phyloP scores from a whole-genome alignment of 2,113 vertebrate genomes.

The Atractosteus spatula region DNA sequence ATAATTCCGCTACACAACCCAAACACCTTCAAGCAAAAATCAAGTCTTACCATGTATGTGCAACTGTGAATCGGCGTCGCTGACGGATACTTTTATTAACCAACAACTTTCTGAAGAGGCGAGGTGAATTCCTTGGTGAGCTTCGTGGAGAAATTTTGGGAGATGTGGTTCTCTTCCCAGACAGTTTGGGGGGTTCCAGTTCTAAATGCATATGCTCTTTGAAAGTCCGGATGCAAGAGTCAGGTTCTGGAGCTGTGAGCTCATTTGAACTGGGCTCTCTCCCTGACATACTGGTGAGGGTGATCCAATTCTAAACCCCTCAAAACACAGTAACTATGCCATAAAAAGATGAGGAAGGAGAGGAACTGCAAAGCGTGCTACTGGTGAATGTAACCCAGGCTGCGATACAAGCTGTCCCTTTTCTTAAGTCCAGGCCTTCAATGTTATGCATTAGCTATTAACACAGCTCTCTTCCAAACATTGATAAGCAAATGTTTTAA shows the following conservation, averaged over 20 bases:
- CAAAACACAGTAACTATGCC: constrained; percentile 5
- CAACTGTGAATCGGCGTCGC: constrained; percentile 93
- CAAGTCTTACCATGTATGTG: constrained; percentile 90
- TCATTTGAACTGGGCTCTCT: constrained; percentile 73
- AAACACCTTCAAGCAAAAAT: not conserved
- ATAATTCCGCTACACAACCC: not conserved
- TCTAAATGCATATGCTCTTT: constrained; percentile 98
- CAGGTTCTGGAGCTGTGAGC: constrained; percentile 71
- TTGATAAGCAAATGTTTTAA: constrained; percentile 34
- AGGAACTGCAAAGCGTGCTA: too few species aligned
- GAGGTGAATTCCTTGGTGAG: constrained; percentile 82
- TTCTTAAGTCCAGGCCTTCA: too few species aligned
- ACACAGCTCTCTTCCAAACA: not conserved
- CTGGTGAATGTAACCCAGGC: too few species aligned
- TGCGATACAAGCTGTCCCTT: too few species aligned
- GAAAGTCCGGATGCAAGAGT: constrained; percentile 91
- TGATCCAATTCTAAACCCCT: constrained; percentile 9
- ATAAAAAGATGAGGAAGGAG: not conserved
- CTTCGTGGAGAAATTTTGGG: constrained; percentile 96
- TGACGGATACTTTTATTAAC: constrained; percentile 97
- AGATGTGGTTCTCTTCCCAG: constrained; percentile 83
- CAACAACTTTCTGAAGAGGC: constrained; percentile 96
- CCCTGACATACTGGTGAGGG: constrained; percentile 72
- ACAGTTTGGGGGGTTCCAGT: constrained; percentile 85
- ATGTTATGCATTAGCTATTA: not conserved